Evolutionary conservation across 1,140 invertebrate genomes (phyloP), one percentile per base, ranked within the genome.

Genomic region (Palaemon carinicauda): DNA sequence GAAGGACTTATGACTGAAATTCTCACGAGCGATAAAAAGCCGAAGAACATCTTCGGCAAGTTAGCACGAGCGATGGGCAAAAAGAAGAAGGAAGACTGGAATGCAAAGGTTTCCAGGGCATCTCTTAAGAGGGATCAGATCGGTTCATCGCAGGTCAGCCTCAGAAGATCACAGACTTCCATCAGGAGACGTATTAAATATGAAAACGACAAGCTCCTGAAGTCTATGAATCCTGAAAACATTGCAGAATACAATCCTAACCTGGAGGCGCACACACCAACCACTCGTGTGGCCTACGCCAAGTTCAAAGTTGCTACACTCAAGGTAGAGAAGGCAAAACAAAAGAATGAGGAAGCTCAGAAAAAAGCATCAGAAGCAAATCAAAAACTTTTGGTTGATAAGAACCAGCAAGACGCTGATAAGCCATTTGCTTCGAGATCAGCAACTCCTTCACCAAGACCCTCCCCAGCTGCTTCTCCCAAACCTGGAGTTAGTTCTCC

Each of bases 1-100:
- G 90, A 90, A 71, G 89, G 87, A 21, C 73, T 90, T 41, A 87
- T 90, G 65, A 87, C 87, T 12, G 88, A 89, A 17, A 83, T 89
- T 73, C 87, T 90, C 86, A 87, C 86, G 15, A 74, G 80, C 21
- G 80, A 88, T 19, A 88, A 89, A 69, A 90, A 89, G 51, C 74
- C 88, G n/a, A 87, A 84, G 75, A 88, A 89, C 81, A 82, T 90
- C 56, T 90, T 90, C 75, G 87, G 89, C 29, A 88, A 89, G 71
- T 60, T 90, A 27, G 90, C 90, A 52, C 83, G 87, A 19, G 89
- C 88, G 19, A 89, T 90, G 15, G 88, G 87, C 33, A 89, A 88
- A 79, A 89, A 88, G 79, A 85, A 82, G 41, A 89, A 89, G 84
- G 89, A 80, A 60, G 88, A 89, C 71, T 89, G 88, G 85, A 88